phyloP scores from a whole-genome alignment of 2,888 invertebrate genomes.

The Conus canariensis region DNA sequence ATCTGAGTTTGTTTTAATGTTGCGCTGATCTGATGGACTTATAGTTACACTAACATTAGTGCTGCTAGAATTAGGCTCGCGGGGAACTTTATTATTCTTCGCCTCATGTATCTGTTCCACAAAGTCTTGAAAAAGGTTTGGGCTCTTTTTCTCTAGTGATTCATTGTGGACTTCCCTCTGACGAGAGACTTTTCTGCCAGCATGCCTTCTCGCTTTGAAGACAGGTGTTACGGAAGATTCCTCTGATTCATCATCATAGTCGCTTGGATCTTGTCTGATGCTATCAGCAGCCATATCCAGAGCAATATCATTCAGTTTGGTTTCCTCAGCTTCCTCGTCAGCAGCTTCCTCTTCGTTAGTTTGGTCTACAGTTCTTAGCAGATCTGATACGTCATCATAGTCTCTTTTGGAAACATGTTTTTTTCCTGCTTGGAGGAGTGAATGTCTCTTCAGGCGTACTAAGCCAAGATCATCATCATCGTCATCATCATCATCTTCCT shows the following conservation, averaged over 20 bases:
- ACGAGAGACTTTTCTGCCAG: background rate
- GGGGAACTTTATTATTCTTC: background rate
- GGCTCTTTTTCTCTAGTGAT: background rate
- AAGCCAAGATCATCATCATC: conserved; percentile 14
- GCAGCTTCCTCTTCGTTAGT: background rate
- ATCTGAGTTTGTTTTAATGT: background rate
- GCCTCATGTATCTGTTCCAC: background rate
- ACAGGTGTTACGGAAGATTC: background rate
- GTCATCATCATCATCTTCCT: conserved; percentile 15
- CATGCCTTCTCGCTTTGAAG: background rate
- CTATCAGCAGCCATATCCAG: conserved; percentile 29
- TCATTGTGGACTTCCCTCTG: background rate
- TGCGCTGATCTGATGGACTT: background rate
- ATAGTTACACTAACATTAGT: background rate
- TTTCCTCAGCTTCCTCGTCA: background rate
- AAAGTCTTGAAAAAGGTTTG: background rate
- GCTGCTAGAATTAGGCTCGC: background rate
- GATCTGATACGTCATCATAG: background rate
- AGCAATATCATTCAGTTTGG: conserved; percentile 26
- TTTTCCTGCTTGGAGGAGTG: too few relatives aligned
- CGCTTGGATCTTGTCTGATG: background rate
- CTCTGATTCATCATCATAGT: background rate
- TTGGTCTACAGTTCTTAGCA: background rate
- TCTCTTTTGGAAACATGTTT: background rate
- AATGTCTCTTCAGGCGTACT: background rate